Conservation (phyloP, 2,888 invertebrate genomes). For the Leptopterna dolabrata region DNA sequence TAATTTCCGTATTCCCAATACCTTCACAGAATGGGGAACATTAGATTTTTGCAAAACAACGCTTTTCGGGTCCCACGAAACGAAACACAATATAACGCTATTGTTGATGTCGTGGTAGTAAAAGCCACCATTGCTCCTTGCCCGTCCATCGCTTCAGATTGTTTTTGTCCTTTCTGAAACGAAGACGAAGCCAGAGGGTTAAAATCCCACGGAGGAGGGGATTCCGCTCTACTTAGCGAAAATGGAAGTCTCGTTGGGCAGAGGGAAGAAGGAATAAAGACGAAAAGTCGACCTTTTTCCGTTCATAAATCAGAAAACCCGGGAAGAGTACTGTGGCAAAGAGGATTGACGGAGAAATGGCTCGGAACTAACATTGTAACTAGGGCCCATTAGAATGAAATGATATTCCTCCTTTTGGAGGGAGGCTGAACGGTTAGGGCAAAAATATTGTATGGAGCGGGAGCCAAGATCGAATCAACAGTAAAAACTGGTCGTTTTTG, state of each 20-base stretch:
- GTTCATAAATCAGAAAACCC: background rate
- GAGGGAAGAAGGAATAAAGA: background rate
- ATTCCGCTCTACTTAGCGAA: constrained; percentile 8
- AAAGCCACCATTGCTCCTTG: background rate
- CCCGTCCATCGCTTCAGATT: background rate
- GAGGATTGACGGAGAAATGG: background rate
- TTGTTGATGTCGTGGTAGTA: background rate
- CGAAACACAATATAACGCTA: background rate
- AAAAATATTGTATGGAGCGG: no score
- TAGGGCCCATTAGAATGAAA: background rate
- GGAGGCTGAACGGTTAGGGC: no score
- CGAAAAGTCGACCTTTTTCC: background rate
- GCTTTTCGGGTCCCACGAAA: background rate
- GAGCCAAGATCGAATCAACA: no score
- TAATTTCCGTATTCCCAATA: no score
- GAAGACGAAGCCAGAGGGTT: background rate
- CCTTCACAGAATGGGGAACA: no score
- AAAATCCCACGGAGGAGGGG: background rate
- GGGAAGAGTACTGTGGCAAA: background rate
- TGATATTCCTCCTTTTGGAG: background rate
- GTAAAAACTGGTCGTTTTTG: no score
- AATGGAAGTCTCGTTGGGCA: background rate
- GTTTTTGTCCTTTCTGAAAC: background rate
- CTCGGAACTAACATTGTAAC: background rate
- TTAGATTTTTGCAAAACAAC: background rate